These are phyloP conservation scores for Potamilus streckersoni DNA, from an alignment of 1,140 invertebrate species.

Conservation along the genomic window DNA sequence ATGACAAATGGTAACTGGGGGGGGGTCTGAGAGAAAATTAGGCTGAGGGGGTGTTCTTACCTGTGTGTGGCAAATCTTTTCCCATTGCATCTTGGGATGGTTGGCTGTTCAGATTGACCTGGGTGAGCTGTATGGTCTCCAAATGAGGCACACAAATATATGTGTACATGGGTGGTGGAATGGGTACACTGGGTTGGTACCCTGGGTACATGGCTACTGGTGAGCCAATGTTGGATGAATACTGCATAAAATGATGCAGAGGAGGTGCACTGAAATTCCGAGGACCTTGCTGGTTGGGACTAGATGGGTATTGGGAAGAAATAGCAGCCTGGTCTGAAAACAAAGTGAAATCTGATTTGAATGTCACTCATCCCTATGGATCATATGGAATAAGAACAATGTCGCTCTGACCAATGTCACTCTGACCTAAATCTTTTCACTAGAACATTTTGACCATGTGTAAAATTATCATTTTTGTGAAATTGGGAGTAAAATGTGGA, in stretches of 20 bases:
- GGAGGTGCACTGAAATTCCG: conserved; percentile 4
- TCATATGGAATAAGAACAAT: too few relatives aligned
- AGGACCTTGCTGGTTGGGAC: not conserved
- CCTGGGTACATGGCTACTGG: not conserved
- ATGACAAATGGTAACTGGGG: not conserved
- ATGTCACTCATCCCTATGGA: too few relatives aligned
- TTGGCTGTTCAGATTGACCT: conserved; percentile 50
- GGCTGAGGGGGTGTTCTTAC: not conserved
- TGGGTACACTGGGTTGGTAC: not conserved
- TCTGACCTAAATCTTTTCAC: too few relatives aligned
- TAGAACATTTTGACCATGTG: too few relatives aligned
- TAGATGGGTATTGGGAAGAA: conserved; percentile 1
- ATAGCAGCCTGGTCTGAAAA: too few relatives aligned
- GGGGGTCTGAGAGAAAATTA: not conserved
- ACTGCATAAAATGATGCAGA: conserved; percentile 13
- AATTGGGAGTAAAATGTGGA: too few relatives aligned
- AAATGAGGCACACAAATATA: conserved; percentile 52
- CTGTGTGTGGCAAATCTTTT: conserved; percentile 48
- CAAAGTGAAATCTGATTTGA: too few relatives aligned
- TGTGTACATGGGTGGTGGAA: conserved; percentile 21
- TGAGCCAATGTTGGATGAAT: conserved; percentile 24
- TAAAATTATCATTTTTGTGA: too few relatives aligned
- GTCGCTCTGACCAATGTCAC: too few relatives aligned
- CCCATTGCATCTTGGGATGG: conserved; percentile 55
- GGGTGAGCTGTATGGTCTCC: conserved; percentile 41